phyloP scores from a whole-genome alignment of 2,113 vertebrate species.

The Oostethus manadensis region DNA sequence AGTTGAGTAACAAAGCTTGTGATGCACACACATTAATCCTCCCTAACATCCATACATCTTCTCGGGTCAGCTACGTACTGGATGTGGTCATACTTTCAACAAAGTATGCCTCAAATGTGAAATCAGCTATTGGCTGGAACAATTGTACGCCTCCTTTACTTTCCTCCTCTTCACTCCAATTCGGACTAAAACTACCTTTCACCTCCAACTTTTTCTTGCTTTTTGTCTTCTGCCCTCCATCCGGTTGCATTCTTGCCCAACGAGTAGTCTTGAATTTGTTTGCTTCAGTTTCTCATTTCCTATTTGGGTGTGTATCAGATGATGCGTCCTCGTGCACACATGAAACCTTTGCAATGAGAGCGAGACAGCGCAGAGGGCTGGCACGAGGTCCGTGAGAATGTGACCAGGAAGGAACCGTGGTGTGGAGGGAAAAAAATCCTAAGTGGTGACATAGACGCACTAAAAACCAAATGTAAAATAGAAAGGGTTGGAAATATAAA shows the following conservation, averaged over 20 bases:
- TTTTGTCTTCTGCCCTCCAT: conserved; percentile 20
- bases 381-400: conserved; percentile 15
- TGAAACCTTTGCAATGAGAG: conserved; percentile 51
- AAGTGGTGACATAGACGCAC: conserved; percentile 10
- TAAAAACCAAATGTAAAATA: conserved; percentile 11
- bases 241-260: conserved; percentile 32
- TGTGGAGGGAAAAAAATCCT: conserved; percentile 9
- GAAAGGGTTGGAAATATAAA: conserved; percentile 14
- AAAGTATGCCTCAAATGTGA: not conserved
- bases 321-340: conserved; percentile 68
- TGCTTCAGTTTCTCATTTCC: conserved; percentile 73
- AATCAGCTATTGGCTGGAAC: conserved; percentile 18
- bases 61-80: too few species aligned
- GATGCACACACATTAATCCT: too few species aligned
- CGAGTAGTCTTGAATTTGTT: conserved; percentile 53
- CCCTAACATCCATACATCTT: too few species aligned
- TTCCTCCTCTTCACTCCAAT: conserved; percentile 8
- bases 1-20: too few species aligned
- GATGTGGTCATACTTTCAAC: too few species aligned
- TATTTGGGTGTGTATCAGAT: conserved; percentile 71
- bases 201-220: conserved; percentile 37
- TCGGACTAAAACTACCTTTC: conserved; percentile 23
- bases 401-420: conserved; percentile 13
- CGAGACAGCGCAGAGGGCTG: conserved; percentile 17
- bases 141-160: conserved; percentile 12